Evolutionary conservation across 2,797 vertebrate species (phyloP), one percentile per base, ranked within the genome.

Genomic region (Ptychobarbus kaznakovi): DNA sequence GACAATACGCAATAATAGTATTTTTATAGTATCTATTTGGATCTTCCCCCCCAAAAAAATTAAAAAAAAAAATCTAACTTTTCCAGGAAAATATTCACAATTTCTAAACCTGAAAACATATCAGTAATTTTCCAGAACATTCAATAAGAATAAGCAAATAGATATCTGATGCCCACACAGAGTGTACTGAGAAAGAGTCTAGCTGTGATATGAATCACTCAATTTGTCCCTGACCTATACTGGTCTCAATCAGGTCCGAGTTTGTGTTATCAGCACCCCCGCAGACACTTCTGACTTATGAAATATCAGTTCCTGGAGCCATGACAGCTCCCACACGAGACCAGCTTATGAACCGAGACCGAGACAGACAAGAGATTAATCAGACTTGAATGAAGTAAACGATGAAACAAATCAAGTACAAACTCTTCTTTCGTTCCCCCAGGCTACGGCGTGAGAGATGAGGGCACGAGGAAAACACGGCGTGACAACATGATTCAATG

Each of bases 301-400:
- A 75, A 75, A 75, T 65, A 75, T 74, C 53, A 25, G 70, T 68
- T 80, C 44, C 20, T 68, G 63, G 7, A 80, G 79, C 38, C 80
- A 44, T 53, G n/a, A 61, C 69, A 69, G 51, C 46, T 76, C 58
- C n/a, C 38, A 32, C 38, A 70, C 2, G 3, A 73, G 51, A 73
- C 38, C 61, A 16, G 65, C 16, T 70, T 77, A 44, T 44, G 74
- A 69, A 53, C 32, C 32, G 32, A 68, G 38, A 77, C 32, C 61
- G 42, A 82, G 53, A 80, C 40, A 81, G 80, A 81, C 80, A 11
- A 69, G 38, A 38, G 74, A 84, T 77, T 56, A 83, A 83, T 84
- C 49, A 40, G 49, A 69, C 63, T 42, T 53, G 65, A 78, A 78
- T 84, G 65, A 61, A 79, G 18, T 16, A 25, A 84, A 70, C n/a